Evolutionary conservation across 2,113 vertebrate species (phyloP).

Genomic region (Myanophis thanlyinensis): DNA sequence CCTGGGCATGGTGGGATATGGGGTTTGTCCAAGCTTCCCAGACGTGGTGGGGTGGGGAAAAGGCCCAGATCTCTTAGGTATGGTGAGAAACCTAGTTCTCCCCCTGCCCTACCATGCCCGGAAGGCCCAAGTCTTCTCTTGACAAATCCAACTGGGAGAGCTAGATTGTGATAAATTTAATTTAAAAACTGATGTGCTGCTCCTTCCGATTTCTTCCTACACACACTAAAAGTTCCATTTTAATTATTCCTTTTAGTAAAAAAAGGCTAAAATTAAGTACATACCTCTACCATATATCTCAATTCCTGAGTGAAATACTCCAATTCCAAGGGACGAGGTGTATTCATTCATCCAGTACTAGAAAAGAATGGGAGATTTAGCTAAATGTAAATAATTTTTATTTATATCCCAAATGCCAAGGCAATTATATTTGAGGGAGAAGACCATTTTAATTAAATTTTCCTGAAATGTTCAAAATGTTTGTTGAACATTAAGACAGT

Average conservation of each 20-base stretch:
- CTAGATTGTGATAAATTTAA: background rate
- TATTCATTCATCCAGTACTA: constrained; percentile 99
- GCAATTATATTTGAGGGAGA: background rate
- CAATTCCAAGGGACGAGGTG: constrained; percentile 94
- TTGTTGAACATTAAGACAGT: background rate
- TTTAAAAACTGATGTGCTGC: background rate
- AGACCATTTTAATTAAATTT: background rate
- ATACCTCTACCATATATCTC: constrained; percentile 98
- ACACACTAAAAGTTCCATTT: background rate
- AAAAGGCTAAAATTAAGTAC: background rate
- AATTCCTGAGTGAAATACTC: constrained; percentile 99
- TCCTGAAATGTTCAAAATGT: background rate
- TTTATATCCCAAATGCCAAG: constrained; percentile 5
- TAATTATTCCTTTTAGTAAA: background rate
- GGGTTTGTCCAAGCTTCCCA: background rate
- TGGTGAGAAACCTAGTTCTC: background rate
- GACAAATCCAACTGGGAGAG: background rate
- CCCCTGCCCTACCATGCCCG: background rate
- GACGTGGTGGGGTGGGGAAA: background rate
- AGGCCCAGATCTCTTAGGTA: background rate
- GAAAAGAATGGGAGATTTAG: constrained; percentile 16
- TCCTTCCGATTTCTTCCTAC: background rate
- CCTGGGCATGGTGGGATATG: background rate
- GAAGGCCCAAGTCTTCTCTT: background rate
- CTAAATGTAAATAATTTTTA: constrained; percentile 8